Conservation (phyloP, 1,140 invertebrate species). For the Calephelis virginiensis region DNA sequence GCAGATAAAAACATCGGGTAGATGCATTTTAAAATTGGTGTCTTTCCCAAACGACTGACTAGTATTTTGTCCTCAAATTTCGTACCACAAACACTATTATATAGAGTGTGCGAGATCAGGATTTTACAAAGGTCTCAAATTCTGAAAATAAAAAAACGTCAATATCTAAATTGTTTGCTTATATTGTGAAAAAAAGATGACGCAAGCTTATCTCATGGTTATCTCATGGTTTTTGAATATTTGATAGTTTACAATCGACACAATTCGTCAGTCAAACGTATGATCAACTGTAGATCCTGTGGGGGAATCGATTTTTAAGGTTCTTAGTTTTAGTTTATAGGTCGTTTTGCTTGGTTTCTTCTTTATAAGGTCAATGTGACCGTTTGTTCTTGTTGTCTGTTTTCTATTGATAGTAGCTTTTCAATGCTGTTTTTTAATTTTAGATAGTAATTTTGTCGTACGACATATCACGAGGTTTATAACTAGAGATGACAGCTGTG, state of each 20-base stretch:
- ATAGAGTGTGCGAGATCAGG: too few relatives aligned
- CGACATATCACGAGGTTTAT: conserved; percentile 55
- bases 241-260: not conserved
- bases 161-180: too few relatives aligned
- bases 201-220: too few relatives aligned
- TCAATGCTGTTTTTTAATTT: conserved; percentile 54
- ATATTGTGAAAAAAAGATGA: too few relatives aligned
- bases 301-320: conserved; percentile 24
- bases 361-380: conserved; percentile 47
- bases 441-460: conserved; percentile 58
- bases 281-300: conserved; percentile 26
- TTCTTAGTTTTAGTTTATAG: conserved; percentile 47
- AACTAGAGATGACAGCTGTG: not conserved
- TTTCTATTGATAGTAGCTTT: conserved; percentile 53
- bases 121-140: too few relatives aligned
- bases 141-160: too few relatives aligned
- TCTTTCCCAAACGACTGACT: too few relatives aligned
- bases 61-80: too few relatives aligned
- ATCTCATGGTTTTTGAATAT: too few relatives aligned
- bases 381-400: conserved; percentile 62
- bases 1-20: too few relatives aligned
- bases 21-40: too few relatives aligned
- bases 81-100: too few relatives aligned
- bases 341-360: conserved; percentile 48
- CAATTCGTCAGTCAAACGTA: conserved; percentile 24